Evolutionary conservation across 2,113 vertebrate species (phyloP), one percentile per base, ranked within the genome.

Genomic region (Sclerurus mexicanus): DNA sequence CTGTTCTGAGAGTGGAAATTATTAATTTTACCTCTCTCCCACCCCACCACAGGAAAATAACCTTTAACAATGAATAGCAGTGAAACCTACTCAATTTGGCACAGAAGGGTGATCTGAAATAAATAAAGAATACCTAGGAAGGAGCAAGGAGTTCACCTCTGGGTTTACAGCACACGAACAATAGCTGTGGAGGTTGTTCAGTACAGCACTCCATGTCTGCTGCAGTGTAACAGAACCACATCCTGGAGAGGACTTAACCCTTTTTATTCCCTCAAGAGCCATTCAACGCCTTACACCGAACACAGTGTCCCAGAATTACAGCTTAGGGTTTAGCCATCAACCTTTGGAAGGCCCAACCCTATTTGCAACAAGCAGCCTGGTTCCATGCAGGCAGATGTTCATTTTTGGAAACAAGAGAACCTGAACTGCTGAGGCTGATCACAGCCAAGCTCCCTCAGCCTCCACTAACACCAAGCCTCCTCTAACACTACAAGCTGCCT

Each of bases 91-190:
- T 46, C 49, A 25, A 1, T 56, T 16, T 47, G 24, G 35, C 42
- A 79, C 44, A 56, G 49, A 76, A 44, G 5, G 3, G 13, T 19
- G 50, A 72, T 28, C 31, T 59, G 17, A 79, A 72, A 79, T 37
- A 59, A 44, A 85, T 37, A 58, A 2, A 33, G 22, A 75, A 7
- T 52, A 56, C 12, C 23, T 40, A 64, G 37, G 31, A n/a, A 80
- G 35, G 30, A 69, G 9, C 30, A 90, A 82, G 30, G 37, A 55
- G 6, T 22, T 49, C 2, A 31, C 8, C 8, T 87, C 53, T 53
- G 24, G 59, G 33, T 71, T 40, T 28, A n/a, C 0, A 67, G 58
- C 12, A 68, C 35, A n/a, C 0, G 0, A 42, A 10, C n/a, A 62
- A 58, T 0, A 75, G 64, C 37, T 59, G 52, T 49, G 76, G 53